A percentile compares a stretch with the other conserved stretches of the same genome.
Conservation (phyloP, 2,797 vertebrate species). For the Darevskia nairensis region DNA sequence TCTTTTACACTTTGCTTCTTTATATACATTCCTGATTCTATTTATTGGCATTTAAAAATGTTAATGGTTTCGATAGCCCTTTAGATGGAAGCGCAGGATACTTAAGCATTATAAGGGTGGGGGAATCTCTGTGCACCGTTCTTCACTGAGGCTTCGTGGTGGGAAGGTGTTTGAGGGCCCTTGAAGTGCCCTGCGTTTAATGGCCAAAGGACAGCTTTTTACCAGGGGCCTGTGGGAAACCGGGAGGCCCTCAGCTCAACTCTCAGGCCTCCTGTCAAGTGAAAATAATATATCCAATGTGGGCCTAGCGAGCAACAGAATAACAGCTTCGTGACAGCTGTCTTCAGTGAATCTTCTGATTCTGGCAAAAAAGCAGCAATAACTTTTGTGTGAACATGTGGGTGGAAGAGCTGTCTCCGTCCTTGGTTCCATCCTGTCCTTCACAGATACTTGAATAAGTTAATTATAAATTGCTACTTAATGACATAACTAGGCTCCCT, state of each 20-base stretch:
- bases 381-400: constrained; percentile 66
- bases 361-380: constrained; percentile 68
- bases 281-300: constrained; percentile 43
- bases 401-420: constrained; percentile 63
- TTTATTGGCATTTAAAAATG: no score
- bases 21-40: no score
- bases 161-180: background rate
- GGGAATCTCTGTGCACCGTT: background rate
- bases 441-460: constrained; percentile 72
- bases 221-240: background rate
- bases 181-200: background rate
- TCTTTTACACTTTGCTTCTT: no score
- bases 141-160: background rate
- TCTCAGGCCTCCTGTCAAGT: background rate
- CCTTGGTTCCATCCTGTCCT: constrained; percentile 67
- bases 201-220: background rate
- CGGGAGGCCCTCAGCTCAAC: background rate
- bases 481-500: constrained; percentile 71
- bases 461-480: constrained; percentile 77
- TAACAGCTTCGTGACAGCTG: constrained; percentile 63
- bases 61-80: no score
- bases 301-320: constrained; percentile 25
- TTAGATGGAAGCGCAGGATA: background rate
- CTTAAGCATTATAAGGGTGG: background rate
- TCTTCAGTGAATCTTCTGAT: constrained; percentile 59